Base-by-base conservation (phyloP, 2,113 vertebrate genomes). In the Conger conger region DNA sequence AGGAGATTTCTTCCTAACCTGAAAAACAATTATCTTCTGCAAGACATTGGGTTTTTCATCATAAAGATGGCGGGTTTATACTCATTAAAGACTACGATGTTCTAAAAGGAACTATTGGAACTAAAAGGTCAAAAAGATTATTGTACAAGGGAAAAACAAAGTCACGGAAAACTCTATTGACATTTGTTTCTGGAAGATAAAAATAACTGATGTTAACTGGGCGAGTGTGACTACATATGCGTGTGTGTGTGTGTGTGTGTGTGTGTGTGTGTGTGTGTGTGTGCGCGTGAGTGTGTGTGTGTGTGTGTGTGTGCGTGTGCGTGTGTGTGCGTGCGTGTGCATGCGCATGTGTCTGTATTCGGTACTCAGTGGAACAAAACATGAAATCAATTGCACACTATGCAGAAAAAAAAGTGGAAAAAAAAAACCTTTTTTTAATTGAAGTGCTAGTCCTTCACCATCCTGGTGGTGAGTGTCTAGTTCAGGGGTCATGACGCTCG, bases 121-220 rank as follows among this genome's bases (percentile, higher is more conserved):
- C 87, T 86, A 90, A 50, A 94, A 93, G 92, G 92, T 93, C 88
- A 90, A 82, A 91, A 86, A 86, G 88, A 90, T 91, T 85, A 87
- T 88, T 90, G 87, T 76, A 89, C 92, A 86, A 68, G 53, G 86
- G 90, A 90, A 93, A 89, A 92, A 89, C 87, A 88, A 87, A 86
- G 33, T 17, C 87, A 89, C 91, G 92, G 92, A 94, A 93, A 93
- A 91, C 90, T 88, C 89, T 87, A 94, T 91, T 93, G 93, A 93
- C 90, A 92, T 93, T 92, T 90, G 85, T 86, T 86, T 86, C 84
- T 86, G 88, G 90, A 90, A 87, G 88, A 94, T 93, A 93, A 94
- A 95, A 95, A 94, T 93, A 95, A 93, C 93, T 87, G 84, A 81
- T 83, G 87, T 88, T 45, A 3, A 86, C 68, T 63, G 57, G 3